These are phyloP conservation scores for Labrus mixtus DNA, from an alignment of 2,113 vertebrate species.

Conservation along the genomic window DNA sequence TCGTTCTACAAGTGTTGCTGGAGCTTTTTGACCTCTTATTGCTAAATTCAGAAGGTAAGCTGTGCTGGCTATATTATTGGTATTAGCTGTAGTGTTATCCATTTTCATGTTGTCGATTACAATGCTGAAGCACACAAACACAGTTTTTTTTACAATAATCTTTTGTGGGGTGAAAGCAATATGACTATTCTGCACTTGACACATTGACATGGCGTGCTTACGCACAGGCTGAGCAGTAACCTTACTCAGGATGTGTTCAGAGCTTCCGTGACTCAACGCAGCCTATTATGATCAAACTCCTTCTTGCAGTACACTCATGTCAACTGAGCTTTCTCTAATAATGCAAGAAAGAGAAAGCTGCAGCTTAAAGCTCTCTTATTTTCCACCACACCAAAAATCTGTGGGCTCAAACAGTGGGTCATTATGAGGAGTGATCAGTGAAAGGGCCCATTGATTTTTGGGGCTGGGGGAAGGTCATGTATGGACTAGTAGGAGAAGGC, in stretches of 20 bases:
- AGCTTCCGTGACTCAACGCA: slow-evolving; percentile 26
- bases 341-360: slow-evolving; percentile 64
- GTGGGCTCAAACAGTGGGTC: slow-evolving; percentile 68
- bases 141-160: no score
- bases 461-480: slow-evolving; percentile 65
- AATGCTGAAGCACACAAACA: no score
- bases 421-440: slow-evolving; percentile 76
- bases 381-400: slow-evolving; percentile 63
- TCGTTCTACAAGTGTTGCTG: no score
- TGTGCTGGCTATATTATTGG: no score
- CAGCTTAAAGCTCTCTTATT: slow-evolving; percentile 59
- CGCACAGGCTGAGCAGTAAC: slow-evolving; percentile 8
- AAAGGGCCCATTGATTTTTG: slow-evolving; percentile 79
- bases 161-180: not conserved
- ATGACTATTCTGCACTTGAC: not conserved
- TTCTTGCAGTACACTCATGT: slow-evolving; percentile 41
- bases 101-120: no score
- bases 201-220: slow-evolving; percentile 2
- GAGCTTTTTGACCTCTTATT: no score
- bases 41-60: no score
- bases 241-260: slow-evolving; percentile 55
- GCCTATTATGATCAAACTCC: slow-evolving; percentile 53
- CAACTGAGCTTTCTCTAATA: slow-evolving; percentile 60
- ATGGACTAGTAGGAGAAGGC: slow-evolving; percentile 52
- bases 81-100: no score